Base-by-base conservation (phyloP, 2,888 invertebrate genomes). In the Busseola fusca region DNA sequence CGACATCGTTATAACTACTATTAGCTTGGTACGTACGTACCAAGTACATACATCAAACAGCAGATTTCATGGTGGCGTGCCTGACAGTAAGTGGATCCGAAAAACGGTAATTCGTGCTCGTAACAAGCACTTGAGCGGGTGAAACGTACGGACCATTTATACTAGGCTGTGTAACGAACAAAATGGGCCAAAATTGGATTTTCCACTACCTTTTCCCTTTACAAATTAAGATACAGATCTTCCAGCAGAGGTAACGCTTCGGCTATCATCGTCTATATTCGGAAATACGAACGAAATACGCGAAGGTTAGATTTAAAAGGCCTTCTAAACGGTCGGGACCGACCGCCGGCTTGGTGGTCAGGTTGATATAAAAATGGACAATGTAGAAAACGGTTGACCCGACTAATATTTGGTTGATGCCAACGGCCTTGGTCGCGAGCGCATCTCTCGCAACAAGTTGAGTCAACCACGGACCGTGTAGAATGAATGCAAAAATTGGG, bases 11-110 rank as follows among this genome's bases (percentile, higher is more conserved):
- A 71, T 63, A 58, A 59, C 58, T 34, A 34, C 6, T 34, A 54
- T 16, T 54, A 34, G 40, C 37, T 34, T 1, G 45, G 9, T 3
- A n/a, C n/a, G n/a, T n/a, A n/a, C n/a, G n/a, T n/a, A n/a, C n/a
- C n/a, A n/a, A n/a, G n/a, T n/a, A n/a, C n/a, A 63, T 56, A 52
- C 21, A 70, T 14, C 16, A 58, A 56, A 45, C 1, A 69, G 40
- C 30, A 64, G 65, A 69, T 81, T 57, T 72, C 42, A 52, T 16
- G 42, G 37, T 62, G 58, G 65, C 79, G 66, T 77, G 81, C 64
- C 64, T 72, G 64, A 12, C 25, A 48, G 64, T 76, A 77, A 78
- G 80, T 72, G 77, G 69, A 66, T 69, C 48, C 66, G 78, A 77
- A 81, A 69, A 77, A 57, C 69, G 63, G 66, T 64, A 77, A 66